Conservation (phyloP, 1,140 invertebrate species). For the Macrobrachium rosenbergii region DNA sequence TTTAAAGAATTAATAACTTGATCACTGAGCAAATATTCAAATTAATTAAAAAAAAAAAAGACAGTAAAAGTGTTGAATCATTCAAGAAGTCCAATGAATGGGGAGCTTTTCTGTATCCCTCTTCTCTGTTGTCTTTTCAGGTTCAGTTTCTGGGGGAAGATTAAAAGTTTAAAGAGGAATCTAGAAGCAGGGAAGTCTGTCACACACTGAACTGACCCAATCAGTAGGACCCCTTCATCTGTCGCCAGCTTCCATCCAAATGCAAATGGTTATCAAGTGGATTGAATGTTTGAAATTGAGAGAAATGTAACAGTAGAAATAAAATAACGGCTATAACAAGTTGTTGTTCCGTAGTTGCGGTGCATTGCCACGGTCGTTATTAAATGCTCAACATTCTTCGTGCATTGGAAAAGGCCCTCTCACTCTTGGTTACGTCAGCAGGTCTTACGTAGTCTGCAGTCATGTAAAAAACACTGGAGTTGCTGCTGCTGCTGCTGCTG, state of each 20-base stretch:
- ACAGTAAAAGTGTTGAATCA: background rate
- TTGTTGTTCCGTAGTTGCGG: too few relatives aligned
- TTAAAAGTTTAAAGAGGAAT: constrained; percentile 54
- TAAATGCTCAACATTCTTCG: too few relatives aligned
- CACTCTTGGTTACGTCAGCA: too few relatives aligned
- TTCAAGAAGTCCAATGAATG: constrained; percentile 13
- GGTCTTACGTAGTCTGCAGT: too few relatives aligned
- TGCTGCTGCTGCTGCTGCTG: background rate
- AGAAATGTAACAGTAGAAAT: background rate
- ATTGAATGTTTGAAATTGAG: constrained; percentile 10
- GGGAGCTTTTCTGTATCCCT: constrained; percentile 60
- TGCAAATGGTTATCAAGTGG: background rate
- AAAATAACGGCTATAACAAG: background rate
- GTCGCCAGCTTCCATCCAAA: constrained; percentile 33
- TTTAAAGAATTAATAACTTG: background rate
- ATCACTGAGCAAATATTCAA: constrained; percentile 9
- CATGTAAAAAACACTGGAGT: too few relatives aligned
- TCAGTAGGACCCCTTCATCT: constrained; percentile 28
- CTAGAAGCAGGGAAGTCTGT: constrained; percentile 56
- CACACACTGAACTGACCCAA: constrained; percentile 29
- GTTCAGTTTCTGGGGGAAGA: constrained; percentile 58
- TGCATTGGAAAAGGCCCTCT: too few relatives aligned
- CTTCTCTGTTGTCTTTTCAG: constrained; percentile 57
- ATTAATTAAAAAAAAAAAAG: constrained; percentile 8
- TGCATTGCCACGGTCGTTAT: too few relatives aligned